Evolutionary conservation across 2,113 vertebrate species (phyloP).

Genomic region (Ceyx melanurus): DNA sequence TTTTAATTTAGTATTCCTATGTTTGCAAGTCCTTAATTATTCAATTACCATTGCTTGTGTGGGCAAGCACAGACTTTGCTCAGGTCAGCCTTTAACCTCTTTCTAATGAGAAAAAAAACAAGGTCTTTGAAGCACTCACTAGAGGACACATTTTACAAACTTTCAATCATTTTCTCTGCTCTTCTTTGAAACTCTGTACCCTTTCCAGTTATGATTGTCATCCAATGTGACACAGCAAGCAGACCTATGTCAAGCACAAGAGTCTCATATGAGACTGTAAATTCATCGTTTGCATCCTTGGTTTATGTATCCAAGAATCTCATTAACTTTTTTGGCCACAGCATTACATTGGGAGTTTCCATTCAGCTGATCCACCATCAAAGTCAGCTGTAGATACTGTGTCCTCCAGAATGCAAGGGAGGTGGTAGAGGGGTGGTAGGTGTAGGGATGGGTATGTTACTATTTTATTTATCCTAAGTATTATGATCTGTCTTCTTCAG

Average conservation of each 20-base stretch:
- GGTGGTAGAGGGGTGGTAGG: neutral
- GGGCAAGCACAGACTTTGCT: conserved; percentile 12
- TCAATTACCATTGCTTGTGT: neutral
- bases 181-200: neutral
- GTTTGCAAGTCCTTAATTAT: conserved; percentile 20
- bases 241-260: neutral
- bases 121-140: neutral
- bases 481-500: neutral
- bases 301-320: neutral
- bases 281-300: neutral
- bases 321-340: neutral
- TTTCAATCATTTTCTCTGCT: neutral
- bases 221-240: neutral
- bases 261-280: neutral
- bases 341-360: neutral
- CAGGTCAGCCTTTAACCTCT: neutral
- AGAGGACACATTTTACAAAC: neutral
- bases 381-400: rapidly evolving
- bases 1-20: conserved; percentile 43
- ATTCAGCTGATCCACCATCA: neutral
- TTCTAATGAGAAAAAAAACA: neutral
- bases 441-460: neutral
- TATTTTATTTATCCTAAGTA: neutral
- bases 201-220: neutral
- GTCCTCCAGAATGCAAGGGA: neutral